A percentile compares a stretch with the other conserved stretches of the same genome.
Evolutionary conservation across 1,140 invertebrate genomes (phyloP).

Genomic region (Bemisia tabaci): DNA sequence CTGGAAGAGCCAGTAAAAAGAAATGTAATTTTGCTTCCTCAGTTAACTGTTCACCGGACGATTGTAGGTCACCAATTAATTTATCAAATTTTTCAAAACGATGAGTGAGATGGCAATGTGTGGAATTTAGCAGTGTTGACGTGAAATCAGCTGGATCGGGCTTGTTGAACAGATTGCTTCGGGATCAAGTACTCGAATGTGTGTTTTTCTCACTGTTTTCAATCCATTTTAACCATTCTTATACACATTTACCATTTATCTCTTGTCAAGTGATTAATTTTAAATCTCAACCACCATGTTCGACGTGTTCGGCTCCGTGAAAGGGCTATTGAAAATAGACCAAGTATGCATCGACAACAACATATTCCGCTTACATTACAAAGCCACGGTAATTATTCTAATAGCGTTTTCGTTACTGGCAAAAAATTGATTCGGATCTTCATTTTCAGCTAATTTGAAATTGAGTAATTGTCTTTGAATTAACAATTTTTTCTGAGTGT

Average conservation of each 20-base stretch:
- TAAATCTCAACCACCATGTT: slow-evolving; percentile 21
- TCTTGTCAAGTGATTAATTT: not conserved
- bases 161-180: not conserved
- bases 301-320: slow-evolving; percentile 52
- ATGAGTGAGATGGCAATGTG: not conserved
- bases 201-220: not conserved
- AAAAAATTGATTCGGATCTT: no score
- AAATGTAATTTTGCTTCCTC: no score
- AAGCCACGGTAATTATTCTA: slow-evolving; percentile 80
- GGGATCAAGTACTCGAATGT: not conserved
- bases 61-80: no score
- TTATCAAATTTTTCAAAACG: no score
- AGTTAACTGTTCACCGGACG: no score
- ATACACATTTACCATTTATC: not conserved
- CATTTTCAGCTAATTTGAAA: no score
- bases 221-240: not conserved
- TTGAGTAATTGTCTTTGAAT: no score
- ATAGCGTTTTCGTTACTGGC: slow-evolving; percentile 83
- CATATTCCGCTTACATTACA: slow-evolving; percentile 86
- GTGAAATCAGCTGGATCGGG: not conserved
- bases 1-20: no score
- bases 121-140: not conserved
- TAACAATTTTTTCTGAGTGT: no score
- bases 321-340: slow-evolving; percentile 81
- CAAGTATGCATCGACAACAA: slow-evolving; percentile 86